Evolutionary conservation across 2,113 vertebrate species (phyloP), one percentile per base, ranked within the genome.

Genomic region (Eidolon helvum): DNA sequence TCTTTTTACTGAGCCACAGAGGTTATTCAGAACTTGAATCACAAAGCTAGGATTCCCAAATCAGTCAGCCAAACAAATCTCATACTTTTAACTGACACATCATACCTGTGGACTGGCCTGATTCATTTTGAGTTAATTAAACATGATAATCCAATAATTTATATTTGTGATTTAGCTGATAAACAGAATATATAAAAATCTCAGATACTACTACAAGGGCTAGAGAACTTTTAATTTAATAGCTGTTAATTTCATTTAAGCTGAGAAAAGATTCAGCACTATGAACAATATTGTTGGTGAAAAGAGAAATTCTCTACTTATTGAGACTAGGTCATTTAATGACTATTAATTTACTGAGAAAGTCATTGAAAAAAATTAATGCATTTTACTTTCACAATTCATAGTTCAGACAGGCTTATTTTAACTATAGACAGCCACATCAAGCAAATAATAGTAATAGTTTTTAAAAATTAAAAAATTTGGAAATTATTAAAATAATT

Each of bases 61-160:
- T 94, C 48, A 80, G 61, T 45, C 33, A 48, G 16, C 21, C 71
- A 93, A 82, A 63, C 61, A 86, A 90, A n/a, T 5, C 1, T 18
- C 59, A 69, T 24, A 38, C n/a, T 53, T 45, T 88, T 57, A 87
- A 95, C 4, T 75, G 28, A 91, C 26, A 93, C 22, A n/a, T 48
- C 43, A 26, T 69, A 68, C 16, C 35, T 89, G n/a, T 48, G 83
- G 10, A 45, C 35, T 75, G 71, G 61, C 57, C 71, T 77, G 11
- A 90, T 84, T 93, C 71, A 16, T 90, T 90, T 91, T 75, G 66
- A 68, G 66, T 80, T 85, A 90, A 86, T 80, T 92, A 92, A 88
- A 83, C 71, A 88, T 33, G 35, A 71, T 65, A 80, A 89, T 71
- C 50, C 33, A 95, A 84, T 35, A 90, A 77, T 35, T 21, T 84